Base-by-base conservation (phyloP, 2,113 vertebrate genomes). In the Proterorhinus semilunaris region DNA sequence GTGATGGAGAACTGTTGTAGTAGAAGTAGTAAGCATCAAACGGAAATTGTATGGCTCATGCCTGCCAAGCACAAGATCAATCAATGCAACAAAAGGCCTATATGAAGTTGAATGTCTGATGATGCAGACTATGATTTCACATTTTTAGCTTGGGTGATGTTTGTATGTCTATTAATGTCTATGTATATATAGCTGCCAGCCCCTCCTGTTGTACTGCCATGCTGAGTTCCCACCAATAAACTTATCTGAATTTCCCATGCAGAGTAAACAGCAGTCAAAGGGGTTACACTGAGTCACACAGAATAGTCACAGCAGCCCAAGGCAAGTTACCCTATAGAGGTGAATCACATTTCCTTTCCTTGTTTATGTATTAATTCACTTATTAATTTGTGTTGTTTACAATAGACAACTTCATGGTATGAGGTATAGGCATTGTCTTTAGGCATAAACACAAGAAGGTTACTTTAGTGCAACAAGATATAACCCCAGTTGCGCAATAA, bases 71-170 rank as follows among this genome's bases (percentile, higher is more conserved):
- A 75, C 79, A 79, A 80, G 68, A 88, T 90, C 72, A 83, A 85
- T 89, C 81, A 85, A 83, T 63, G n/a, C 51, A 12, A 85, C 87
- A 85, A 87, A 83, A 71, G 82, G 52, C 62, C 69, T 57, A 57
- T 63, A 62, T 69, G 49, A 57, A 82, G 49, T 62, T 74, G 81
- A 82, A 85, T 82, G 80, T 87, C 78, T 83, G 85, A 84, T 82
- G 81, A 79, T 17, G 17, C 53, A 4, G 65, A 78, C 78, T 80
- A 81, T 64, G 79, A 76, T 75, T 72, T 65, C 59, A 70, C 66
- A 17, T 58, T 65, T 83, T 44, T 51, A 54, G 15, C 21, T 21
- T 54, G 67, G 71, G 58, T 80, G 61, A 63, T 48, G 52, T 57
- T 15, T 68, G 49, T 68, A 72, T 65, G 57, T 45, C 6, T 12